phyloP scores from a whole-genome alignment of 1,140 invertebrate species.

The Gryllus bimaculatus region DNA sequence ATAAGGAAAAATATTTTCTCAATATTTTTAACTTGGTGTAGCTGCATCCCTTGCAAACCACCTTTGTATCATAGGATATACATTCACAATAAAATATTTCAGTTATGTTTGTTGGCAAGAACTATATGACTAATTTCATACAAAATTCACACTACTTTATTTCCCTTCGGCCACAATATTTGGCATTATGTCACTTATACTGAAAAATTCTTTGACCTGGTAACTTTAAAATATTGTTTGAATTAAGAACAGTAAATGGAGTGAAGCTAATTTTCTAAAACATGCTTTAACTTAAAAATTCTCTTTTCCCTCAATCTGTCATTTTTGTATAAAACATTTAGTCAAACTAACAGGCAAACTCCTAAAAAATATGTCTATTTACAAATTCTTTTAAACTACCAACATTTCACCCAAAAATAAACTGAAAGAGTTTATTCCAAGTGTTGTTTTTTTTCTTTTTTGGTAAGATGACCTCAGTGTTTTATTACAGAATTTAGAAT shows the following conservation, averaged over 20 bases:
- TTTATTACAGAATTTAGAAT: background rate
- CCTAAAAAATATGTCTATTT: background rate
- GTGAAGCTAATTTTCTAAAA: background rate
- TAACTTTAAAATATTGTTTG: background rate
- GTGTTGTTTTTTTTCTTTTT: background rate
- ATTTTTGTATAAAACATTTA: conserved; percentile 3
- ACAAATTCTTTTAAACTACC: background rate
- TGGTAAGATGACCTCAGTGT: background rate
- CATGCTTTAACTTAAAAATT: background rate
- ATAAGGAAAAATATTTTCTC: background rate
- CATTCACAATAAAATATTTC: background rate
- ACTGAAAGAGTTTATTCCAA: background rate
- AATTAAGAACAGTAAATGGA: background rate
- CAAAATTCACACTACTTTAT: background rate
- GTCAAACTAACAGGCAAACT: background rate
- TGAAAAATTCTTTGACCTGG: background rate
- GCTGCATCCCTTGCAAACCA: background rate
- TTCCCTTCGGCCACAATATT: background rate
- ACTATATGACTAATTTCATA: background rate
- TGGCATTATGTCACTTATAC: background rate
- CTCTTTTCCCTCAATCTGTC: background rate
- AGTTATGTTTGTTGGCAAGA: background rate
- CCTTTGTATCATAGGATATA: background rate
- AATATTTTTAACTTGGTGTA: background rate
- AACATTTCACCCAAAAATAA: background rate